Conservation (phyloP, 2,888 invertebrate species). For the Apodemia zela region DNA sequence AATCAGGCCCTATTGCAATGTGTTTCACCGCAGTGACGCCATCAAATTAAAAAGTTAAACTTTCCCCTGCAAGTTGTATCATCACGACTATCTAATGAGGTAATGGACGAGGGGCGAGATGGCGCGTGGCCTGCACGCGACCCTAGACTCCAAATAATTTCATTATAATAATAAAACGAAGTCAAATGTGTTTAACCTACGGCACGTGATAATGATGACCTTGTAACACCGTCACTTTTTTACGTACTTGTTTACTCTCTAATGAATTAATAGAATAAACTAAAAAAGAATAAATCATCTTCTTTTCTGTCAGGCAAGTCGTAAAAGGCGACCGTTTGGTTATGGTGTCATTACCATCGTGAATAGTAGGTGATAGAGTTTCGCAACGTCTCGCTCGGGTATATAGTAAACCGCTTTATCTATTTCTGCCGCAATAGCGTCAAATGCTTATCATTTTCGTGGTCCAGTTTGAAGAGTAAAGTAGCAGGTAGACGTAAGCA, state of each 20-base stretch:
- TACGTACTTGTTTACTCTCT: background rate
- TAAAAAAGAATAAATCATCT: too few species aligned
- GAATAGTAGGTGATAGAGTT: too few species aligned
- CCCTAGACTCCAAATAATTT: conserved; percentile 60
- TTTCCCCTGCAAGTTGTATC: conserved; percentile 49
- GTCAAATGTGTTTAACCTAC: conserved; percentile 69
- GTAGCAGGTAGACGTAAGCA: too few species aligned
- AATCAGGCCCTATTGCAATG: conserved; percentile 61
- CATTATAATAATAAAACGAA: conserved; percentile 74
- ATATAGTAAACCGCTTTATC: too few species aligned
- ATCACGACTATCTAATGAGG: conserved; percentile 67
- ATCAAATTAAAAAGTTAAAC: conserved; percentile 73
- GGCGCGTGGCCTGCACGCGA: conserved; percentile 55
- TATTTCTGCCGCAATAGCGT: too few species aligned
- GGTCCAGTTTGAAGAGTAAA: too few species aligned
- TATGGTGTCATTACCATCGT: too few species aligned
- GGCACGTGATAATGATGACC: conserved; percentile 57
- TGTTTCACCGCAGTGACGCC: conserved; percentile 46
- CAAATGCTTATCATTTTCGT: too few species aligned
- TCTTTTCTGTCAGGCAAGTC: too few species aligned
- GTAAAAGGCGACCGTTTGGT: too few species aligned
- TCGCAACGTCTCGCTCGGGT: too few species aligned
- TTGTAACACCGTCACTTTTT: conserved; percentile 34
- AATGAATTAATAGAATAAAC: background rate
- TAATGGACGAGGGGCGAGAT: conserved; percentile 52